Conservation (phyloP, 2,113 vertebrate genomes). For the Gymnocephalus cernua region DNA sequence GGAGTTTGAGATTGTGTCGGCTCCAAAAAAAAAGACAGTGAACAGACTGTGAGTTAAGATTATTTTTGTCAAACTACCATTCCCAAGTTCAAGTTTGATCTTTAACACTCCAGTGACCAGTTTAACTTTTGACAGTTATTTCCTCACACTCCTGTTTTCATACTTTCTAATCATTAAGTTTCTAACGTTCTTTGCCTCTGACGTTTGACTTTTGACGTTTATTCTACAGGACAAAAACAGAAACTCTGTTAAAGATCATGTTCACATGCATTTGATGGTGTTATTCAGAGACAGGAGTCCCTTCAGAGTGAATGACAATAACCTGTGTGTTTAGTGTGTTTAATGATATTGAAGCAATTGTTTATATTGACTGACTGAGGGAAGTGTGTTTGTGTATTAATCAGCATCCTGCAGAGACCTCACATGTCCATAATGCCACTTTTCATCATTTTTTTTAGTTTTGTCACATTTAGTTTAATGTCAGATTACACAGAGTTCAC, state of each 20-base stretch:
- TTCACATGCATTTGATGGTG: background rate
- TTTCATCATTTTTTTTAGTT: background rate
- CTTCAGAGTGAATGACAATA: background rate
- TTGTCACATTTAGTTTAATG: background rate
- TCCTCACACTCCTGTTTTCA: background rate
- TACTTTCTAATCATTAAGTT: background rate
- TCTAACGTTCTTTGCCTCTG: slow-evolving; percentile 32
- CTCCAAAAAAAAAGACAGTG: too few species aligned
- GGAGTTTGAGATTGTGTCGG: too few species aligned
- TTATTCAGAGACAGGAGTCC: background rate
- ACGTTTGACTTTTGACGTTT: background rate
- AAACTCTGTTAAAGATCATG: background rate
- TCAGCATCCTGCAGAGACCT: background rate
- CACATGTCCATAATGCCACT: background rate
- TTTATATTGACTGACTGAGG: background rate
- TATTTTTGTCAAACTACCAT: background rate
- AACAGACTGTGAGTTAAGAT: background rate
- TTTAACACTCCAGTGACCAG: too few species aligned
- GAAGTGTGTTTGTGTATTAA: background rate
- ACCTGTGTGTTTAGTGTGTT: background rate
- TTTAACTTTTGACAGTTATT: background rate
- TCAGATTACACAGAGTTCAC: background rate
- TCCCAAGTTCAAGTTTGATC: background rate
- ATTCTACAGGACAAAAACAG: slow-evolving; percentile 1
- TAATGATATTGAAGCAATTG: background rate